These are phyloP conservation scores for Noctuana brunneofusca DNA, from an alignment of 2,888 invertebrate genomes.

Conservation along the genomic window DNA sequence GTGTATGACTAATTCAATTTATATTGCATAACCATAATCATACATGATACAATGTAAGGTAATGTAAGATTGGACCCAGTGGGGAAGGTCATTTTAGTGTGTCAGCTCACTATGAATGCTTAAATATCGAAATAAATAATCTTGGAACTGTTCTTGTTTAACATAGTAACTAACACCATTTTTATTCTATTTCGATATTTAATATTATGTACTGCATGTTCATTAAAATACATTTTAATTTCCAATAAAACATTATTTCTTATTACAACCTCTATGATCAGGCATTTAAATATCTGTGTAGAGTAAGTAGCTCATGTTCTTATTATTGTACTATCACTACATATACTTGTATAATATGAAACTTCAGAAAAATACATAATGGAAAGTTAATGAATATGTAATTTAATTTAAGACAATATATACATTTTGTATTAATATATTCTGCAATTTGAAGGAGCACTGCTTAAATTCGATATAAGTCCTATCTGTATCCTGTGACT, in stretches of 20 bases:
- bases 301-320: constrained; percentile 15
- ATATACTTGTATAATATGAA: constrained; percentile 9
- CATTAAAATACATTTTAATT: constrained; percentile 31
- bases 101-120: constrained; percentile 5
- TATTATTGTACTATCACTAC: constrained; percentile 5
- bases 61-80: constrained; percentile 39
- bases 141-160: neutral
- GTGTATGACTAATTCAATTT: constrained; percentile 39
- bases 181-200: constrained; percentile 1
- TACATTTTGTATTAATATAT: constrained; percentile 17
- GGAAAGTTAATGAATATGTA: neutral
- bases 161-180: neutral
- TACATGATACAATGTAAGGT: constrained; percentile 26
- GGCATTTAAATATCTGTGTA: constrained; percentile 25
- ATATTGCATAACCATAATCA: constrained; percentile 39
- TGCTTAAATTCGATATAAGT: constrained; percentile 14
- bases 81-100: constrained; percentile 32
- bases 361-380: constrained; percentile 9
- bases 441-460: constrained; percentile 10
- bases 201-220: too few species aligned
- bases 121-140: neutral
- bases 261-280: constrained; percentile 14
- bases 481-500: constrained; percentile 9
- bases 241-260: constrained; percentile 12
- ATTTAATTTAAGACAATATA: constrained; percentile 8